Percentiles rank a stretch among this genome's conserved stretches.
Conservation (phyloP, 2,797 vertebrate genomes). For the Eulemur rubriventer region DNA sequence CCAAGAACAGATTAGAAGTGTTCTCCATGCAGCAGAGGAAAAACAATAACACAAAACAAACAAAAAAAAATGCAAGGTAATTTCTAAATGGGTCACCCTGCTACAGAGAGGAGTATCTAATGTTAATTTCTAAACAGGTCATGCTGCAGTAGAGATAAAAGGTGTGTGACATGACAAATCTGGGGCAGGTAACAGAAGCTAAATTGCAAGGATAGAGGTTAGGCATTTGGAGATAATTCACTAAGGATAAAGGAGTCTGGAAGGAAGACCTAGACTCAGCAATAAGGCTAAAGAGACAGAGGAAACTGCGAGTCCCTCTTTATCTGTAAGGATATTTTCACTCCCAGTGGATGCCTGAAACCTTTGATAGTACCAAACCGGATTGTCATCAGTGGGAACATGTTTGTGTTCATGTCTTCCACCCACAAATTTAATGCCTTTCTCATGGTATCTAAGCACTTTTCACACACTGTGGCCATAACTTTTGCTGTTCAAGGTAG, state of each 20-base stretch:
- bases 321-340: not conserved
- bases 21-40: not conserved
- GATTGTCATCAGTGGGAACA: not conserved
- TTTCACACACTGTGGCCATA: not conserved
- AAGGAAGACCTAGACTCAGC: not conserved
- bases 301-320: not conserved
- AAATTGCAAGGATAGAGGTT: not conserved
- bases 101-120: not conserved
- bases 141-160: not conserved
- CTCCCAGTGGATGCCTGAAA: not conserved
- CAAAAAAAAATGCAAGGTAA: not conserved
- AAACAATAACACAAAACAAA: not conserved
- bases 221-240: not conserved
- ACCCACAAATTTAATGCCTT: not conserved
- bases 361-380: not conserved
- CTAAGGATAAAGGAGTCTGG: not conserved
- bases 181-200: not conserved
- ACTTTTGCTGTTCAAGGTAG: not conserved
- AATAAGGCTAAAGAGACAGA: not conserved
- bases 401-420: not conserved
- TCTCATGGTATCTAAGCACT: not conserved
- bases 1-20: not conserved
- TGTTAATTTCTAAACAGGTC: slow-evolving; percentile 43
- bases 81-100: slow-evolving; percentile 24
- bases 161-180: not conserved